phyloP scores from a whole-genome alignment of 1,140 invertebrate genomes.

The Ruditapes philippinarum region DNA sequence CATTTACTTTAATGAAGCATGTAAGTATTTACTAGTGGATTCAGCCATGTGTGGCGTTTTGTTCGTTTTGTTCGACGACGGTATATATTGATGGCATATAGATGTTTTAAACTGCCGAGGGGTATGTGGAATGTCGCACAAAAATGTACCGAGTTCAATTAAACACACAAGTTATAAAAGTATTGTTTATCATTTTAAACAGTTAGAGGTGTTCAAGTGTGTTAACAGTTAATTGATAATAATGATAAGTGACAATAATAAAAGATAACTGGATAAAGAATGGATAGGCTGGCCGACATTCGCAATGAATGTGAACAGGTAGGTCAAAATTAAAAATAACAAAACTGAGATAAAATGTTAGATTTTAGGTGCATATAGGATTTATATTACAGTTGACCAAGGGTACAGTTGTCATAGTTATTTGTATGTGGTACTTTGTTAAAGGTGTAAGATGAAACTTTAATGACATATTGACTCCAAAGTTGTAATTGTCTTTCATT shows the following conservation, averaged over 20 bases:
- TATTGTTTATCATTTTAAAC: background rate
- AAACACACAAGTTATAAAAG: background rate
- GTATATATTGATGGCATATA: slow-evolving; percentile 20
- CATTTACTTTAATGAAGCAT: slow-evolving; percentile 30
- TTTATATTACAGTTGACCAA: too few species aligned
- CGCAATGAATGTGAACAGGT: too few species aligned
- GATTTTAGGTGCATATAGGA: too few species aligned
- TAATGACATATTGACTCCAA: too few species aligned
- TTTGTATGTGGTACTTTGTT: too few species aligned
- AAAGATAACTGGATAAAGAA: background rate
- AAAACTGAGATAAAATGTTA: too few species aligned
- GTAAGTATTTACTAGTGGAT: slow-evolving; percentile 30
- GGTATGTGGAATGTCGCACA: slow-evolving; percentile 6
- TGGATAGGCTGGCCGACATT: background rate
- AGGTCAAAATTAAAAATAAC: too few species aligned
- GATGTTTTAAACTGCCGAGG: slow-evolving; percentile 27
- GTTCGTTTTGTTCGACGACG: too few species aligned
- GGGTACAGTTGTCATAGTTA: too few species aligned
- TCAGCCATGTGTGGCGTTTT: slow-evolving; percentile 31
- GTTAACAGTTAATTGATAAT: slow-evolving; percentile 28
- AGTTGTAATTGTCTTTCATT: too few species aligned
- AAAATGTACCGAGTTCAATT: background rate
- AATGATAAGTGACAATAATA: too few species aligned
- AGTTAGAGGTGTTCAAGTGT: background rate
- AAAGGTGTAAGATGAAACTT: too few species aligned